phyloP scores from a whole-genome alignment of 2,797 vertebrate genomes.

The Discoglossus pictus region DNA sequence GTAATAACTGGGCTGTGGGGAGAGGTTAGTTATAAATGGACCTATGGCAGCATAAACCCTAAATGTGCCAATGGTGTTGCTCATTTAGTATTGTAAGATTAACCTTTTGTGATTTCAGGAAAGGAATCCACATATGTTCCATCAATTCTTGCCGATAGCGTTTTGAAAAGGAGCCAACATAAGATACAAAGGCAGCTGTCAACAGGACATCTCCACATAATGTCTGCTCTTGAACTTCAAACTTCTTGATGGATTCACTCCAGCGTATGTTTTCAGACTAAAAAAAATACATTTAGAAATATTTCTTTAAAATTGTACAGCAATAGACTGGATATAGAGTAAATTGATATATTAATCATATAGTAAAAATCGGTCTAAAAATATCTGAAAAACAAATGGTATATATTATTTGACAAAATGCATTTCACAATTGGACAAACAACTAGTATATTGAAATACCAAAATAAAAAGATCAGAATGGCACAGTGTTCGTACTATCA shows the following conservation, averaged over 20 bases:
- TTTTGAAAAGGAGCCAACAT: constrained; percentile 75
- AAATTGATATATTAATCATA: no score
- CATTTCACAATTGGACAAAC: neutral
- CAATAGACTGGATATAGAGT: no score
- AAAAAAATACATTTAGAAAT: constrained; percentile 44
- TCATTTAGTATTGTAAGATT: no score
- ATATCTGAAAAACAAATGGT: neutral
- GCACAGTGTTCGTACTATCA: no score
- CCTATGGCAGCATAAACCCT: no score
- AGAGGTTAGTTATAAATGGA: no score
- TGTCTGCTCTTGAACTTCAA: constrained; percentile 75
- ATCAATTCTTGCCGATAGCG: constrained; percentile 72
- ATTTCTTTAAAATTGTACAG: no score
- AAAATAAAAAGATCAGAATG: no score
- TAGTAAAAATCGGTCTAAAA: no score
- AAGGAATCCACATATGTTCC: constrained; percentile 71
- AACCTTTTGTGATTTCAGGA: constrained; percentile 74
- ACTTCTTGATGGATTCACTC: constrained; percentile 69
- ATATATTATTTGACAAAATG: neutral
- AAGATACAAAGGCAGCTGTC: constrained; percentile 76
- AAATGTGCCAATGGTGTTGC: no score
- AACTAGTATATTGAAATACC: no score
- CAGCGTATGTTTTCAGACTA: constrained; percentile 81
- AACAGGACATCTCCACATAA: constrained; percentile 75
- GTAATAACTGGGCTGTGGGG: no score